Base-by-base conservation (phyloP, 2,113 vertebrate genomes). In the Platysteira castanea region DNA sequence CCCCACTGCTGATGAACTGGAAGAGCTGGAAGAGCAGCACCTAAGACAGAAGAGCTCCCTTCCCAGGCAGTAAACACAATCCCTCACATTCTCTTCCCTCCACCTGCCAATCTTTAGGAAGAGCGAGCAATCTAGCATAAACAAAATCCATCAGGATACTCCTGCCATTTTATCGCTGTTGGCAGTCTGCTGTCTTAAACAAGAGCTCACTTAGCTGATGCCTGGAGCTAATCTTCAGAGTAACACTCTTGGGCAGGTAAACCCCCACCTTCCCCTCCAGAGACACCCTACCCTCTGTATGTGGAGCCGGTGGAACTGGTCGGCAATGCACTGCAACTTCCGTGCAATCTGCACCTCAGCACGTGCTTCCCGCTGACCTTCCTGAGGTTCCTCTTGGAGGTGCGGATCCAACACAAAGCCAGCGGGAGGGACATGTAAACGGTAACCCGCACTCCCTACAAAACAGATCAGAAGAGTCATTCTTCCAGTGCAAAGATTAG, bases 301-400 rank as follows among this genome's bases (percentile, higher is more conserved):
- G 69, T 98, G 98, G 95, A 98, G 98, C 90, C 97, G 98, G 93
- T 98, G 98, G 95, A 98, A 98, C 93, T 98, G 98, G 97, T 98
- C 98, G 6, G 98, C 98, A 80, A 98, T 98, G 96, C 98, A 97
- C 93, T 98, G 98, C 91, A 98, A 90, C 90, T 98, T 98, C 86
- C 97, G 97, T 82, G 98, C 98, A 63, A 98, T 98, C 97, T 98
- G 98, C 91, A 98, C 97, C 95, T 98, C 98, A 2, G 95, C 96
- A 75, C 96, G 98, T 14, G 97, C 97, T 74, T 98, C 98, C 96
- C 95, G 97, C 86, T 97, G 98, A 46, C 96, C 96, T 89, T 98
- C 97, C 30, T 60, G 95, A 86, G 96, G 96, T 65, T 98, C 97
- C 78, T 97, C 98, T 59, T 94, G 97, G 79, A 97, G 96, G 49